A percentile compares a stretch with the other conserved stretches of the same genome.
These are phyloP conservation scores for Onychostoma macrolepis DNA, from an alignment of 2,113 vertebrate genomes.

Conservation along the genomic window DNA sequence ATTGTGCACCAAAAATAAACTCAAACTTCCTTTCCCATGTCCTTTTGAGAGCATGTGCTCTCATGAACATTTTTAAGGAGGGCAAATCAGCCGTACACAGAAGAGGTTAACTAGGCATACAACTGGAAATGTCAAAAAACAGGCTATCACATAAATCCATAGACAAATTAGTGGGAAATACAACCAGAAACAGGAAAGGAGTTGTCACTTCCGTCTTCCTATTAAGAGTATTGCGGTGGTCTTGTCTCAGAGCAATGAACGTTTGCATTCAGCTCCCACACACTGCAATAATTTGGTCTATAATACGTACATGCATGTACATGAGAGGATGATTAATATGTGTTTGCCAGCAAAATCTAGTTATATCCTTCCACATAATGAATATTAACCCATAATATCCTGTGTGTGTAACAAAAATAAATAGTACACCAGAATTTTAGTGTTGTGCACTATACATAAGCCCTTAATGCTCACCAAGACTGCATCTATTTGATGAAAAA, in stretches of 20 bases:
- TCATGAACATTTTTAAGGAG: neutral
- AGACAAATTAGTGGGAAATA: conserved; percentile 2
- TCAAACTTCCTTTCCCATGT: conserved; percentile 6
- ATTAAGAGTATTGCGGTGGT: neutral
- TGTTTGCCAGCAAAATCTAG: neutral
- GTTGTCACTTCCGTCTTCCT: neutral
- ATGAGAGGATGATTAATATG: neutral
- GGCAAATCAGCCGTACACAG: neutral
- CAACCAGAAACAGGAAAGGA: conserved; percentile 8
- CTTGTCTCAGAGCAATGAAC: neutral
- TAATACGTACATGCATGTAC: neutral
- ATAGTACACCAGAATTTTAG: no score
- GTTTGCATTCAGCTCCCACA: neutral
- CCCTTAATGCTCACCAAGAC: no score
- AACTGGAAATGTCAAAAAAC: conserved; percentile 7
- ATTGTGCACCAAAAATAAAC: conserved; percentile 11
- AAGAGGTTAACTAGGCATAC: neutral
- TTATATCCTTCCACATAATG: neutral
- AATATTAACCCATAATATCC: neutral
- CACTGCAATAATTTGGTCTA: neutral
- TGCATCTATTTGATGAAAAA: no score
- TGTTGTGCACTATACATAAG: no score
- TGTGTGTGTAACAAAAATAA: neutral
- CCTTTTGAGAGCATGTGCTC: neutral
- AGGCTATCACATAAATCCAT: conserved; percentile 2